phyloP scores from a whole-genome alignment of 2,113 vertebrate genomes.

The Salvator merianae region DNA sequence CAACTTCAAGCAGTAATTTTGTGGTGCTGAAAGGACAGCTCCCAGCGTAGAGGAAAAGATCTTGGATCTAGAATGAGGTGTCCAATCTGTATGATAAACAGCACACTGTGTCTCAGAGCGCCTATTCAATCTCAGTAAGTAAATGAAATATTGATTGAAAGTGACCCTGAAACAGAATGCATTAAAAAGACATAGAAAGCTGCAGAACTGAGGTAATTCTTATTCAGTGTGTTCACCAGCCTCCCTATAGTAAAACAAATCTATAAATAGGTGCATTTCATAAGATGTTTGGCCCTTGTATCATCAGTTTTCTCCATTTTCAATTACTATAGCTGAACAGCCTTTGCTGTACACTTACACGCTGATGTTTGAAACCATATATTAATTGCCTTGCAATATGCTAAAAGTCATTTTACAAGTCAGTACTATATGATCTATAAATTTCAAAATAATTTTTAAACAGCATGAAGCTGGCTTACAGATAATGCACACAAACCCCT shows the following conservation, averaged over 20 bases:
- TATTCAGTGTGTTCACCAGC: conserved; percentile 85
- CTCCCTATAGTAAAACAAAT: conserved; percentile 84
- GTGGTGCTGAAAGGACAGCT: conserved; percentile 87
- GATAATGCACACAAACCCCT: conserved; percentile 76
- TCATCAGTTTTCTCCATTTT: conserved; percentile 76
- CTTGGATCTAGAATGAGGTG: conserved; percentile 84
- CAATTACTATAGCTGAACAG: conserved; percentile 72
- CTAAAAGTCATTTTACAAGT: conserved; percentile 81
- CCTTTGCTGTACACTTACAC: conserved; percentile 77
- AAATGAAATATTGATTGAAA: conserved; percentile 95
- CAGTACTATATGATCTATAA: conserved; percentile 76
- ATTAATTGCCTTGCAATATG: conserved; percentile 75
- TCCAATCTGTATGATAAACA: conserved; percentile 91
- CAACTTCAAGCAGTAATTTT: conserved; percentile 82
- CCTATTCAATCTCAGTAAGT: conserved; percentile 93
- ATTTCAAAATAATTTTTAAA: conserved; percentile 73
- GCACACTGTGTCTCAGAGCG: conserved; percentile 87
- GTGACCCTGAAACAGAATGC: conserved; percentile 93
- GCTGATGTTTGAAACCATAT: conserved; percentile 76
- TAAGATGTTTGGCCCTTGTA: conserved; percentile 79
- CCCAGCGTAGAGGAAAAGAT: conserved; percentile 81
- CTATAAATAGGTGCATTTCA: conserved; percentile 85
- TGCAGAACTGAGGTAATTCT: conserved; percentile 88
- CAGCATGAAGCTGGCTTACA: conserved; percentile 84
- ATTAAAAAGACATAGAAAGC: conserved; percentile 90